Base-by-base conservation (phyloP, 92 coral and sea anemone species). In the Scolanthus callimorphus region DNA sequence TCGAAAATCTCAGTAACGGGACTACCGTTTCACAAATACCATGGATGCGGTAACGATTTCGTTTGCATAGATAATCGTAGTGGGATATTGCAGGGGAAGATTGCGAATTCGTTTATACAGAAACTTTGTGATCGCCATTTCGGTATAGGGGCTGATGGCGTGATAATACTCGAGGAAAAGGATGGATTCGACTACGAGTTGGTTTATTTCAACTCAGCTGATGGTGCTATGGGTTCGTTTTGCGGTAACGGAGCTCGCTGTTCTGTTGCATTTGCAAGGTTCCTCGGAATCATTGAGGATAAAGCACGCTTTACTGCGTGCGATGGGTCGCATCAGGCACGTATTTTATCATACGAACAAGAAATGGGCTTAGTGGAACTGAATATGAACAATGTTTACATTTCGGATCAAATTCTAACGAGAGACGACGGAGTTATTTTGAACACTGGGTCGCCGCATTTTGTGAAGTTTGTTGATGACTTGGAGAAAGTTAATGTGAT, bases 221-320 rank as follows among this genome's bases (percentile, higher is more conserved):
- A 55, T 27, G 60, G 60, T 10, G 29, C 37, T 25, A 39, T 26
- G 29, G 60, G 20, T 1, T 24, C 27, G 20, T 26, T 55, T 34
- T 55, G 60, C 39, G 60, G 60, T 13, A 55, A 55, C 21, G 60
- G 60, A 11, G 60, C 19, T 6, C 60, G 60, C 20, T 55, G 60
- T 0, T 24, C 39, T 27, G 39, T 55, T 3, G 60, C 60, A 15
- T 27, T 55, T 15, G 60, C 60, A 12, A 55, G 29, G 30, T 20
- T 11, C 22, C 22, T 55, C 17, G 60, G 60, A 12, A 29, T 55
- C 19, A 55, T 55, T 17, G 20, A 55, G 17, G 11, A 11, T 29
- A 27, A 27, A 27, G 60, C 60, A 12, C 20, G 20, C 29, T 55
- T 55, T 39, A 26, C 29, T 3, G 60, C 39, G 9, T 20, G 20